Base-by-base conservation (phyloP, 2,797 vertebrate genomes). In the Lithobates sylvaticus region DNA sequence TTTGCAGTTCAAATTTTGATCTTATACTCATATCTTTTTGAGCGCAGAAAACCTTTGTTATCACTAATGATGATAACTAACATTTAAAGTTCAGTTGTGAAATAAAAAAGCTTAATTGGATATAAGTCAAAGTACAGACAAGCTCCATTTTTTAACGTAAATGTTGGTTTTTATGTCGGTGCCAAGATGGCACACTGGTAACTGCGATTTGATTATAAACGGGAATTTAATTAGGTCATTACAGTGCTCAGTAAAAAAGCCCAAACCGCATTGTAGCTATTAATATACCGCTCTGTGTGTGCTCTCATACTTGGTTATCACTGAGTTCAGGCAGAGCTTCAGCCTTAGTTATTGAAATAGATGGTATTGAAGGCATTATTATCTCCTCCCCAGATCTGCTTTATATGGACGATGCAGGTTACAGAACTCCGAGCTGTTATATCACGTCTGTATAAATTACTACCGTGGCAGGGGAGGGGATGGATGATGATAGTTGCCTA, bases 211-310 rank as follows among this genome's bases (percentile, higher is more conserved):
- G 44, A 70, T 69, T 71, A 70, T 80, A 71, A 70, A 80, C 68
- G 70, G 42, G 29, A 29, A 34, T 36, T 70, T 70, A 80, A 80
- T 80, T 69, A 50, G 78, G 78, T 80, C 65, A 80, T 80, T 71
- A 54, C 42, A 2, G 67, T 6, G 39, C 64, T 18, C 13, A 29
- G 64, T 47, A 68, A 68, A 44, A 39, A 39, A 39, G 23, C 76
- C 18, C 58, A 78, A 78, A 78, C 36, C 36, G 9, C 64, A 78
- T 67, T 68, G 61, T 29, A 67, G n/a, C 36, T 68, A 68, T 68
- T 67, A 78, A 78, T 78, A 68, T 42, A 68, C 58, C 13, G 9
- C n/a, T 0, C 1, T 21, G 26, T 9, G 23, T n/a, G 34, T 13
- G 58, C 76, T 61, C 50, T 32, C 36, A 50, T 42, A 26, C 34